These are phyloP conservation scores for Brachionus koreanus DNA, from an alignment of 1,140 invertebrate species.

Conservation along the genomic window DNA sequence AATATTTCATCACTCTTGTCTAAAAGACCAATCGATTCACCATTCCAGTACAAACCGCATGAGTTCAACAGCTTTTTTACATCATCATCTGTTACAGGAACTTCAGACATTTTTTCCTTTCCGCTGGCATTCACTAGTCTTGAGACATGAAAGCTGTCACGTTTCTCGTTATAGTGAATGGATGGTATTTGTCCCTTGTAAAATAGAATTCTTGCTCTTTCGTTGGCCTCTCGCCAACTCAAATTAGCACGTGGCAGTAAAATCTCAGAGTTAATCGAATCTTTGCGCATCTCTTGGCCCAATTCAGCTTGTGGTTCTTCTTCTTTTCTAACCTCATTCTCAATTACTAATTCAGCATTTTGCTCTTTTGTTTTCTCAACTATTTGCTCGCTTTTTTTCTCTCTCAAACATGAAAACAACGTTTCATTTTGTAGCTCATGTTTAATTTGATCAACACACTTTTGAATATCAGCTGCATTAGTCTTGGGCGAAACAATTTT, in stretches of 20 bases:
- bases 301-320: neutral
- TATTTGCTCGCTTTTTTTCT: neutral
- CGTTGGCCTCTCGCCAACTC: constrained; percentile 43
- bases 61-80: constrained; percentile 37
- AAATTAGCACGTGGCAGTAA: neutral
- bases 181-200: constrained; percentile 32
- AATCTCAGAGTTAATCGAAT: neutral
- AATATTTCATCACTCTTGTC: constrained; percentile 40
- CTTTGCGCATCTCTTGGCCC: neutral
- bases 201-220: constrained; percentile 44
- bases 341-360: neutral
- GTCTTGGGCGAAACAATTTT: constrained; percentile 14
- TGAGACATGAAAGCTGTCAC: constrained; percentile 20
- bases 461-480: neutral
- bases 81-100: constrained; percentile 37
- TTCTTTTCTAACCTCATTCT: neutral
- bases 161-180: constrained; percentile 40
- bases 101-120: neutral
- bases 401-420: neutral
- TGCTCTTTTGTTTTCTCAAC: neutral
- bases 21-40: constrained; percentile 15
- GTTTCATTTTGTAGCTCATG: neutral
- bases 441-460: constrained; percentile 26
- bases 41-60: constrained; percentile 44
- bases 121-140: neutral